phyloP scores from a whole-genome alignment of 2,888 invertebrate species.

The Dastarcus helophoroides region DNA sequence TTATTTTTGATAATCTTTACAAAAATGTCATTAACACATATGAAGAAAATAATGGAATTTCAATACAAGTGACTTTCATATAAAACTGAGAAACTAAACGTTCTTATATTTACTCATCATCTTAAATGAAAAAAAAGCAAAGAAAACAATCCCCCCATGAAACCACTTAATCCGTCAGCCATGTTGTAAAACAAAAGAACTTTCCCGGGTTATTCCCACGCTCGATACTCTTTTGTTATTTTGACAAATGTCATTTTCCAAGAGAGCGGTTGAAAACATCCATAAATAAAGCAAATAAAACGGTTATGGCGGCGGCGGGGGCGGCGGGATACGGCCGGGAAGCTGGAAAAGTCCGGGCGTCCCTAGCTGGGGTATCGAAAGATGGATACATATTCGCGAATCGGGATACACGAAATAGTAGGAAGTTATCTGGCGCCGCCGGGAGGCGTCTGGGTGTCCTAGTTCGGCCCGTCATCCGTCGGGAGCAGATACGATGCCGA shows the following conservation, averaged over 20 bases:
- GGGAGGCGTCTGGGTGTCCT: constrained; percentile 42
- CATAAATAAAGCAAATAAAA: constrained; percentile 38
- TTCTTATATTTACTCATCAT: too few relatives aligned
- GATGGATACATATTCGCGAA: constrained; percentile 21
- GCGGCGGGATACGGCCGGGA: too few relatives aligned
- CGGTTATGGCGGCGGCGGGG: constrained; percentile 28
- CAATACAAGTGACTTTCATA: too few relatives aligned
- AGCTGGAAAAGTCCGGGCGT: too few relatives aligned
- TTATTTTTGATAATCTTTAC: too few relatives aligned
- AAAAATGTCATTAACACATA: too few relatives aligned
- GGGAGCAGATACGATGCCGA: constrained; percentile 9
- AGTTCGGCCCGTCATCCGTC: constrained; percentile 17
- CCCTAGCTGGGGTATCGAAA: too few relatives aligned
- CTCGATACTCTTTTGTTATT: constrained; percentile 27
- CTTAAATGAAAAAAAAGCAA: too few relatives aligned
- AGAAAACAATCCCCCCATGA: too few relatives aligned
- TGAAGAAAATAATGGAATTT: too few relatives aligned
- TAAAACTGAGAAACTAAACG: too few relatives aligned
- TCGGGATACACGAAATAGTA: constrained; percentile 19
- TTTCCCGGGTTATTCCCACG: constrained; percentile 14
- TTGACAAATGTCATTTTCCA: constrained; percentile 37
- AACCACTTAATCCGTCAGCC: too few relatives aligned
- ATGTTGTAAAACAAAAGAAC: constrained; percentile 14
- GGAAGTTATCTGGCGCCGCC: constrained; percentile 27
- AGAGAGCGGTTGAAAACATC: constrained; percentile 34